Conservation (phyloP, 2,113 vertebrate species). For the Nesoenas mayeri region DNA sequence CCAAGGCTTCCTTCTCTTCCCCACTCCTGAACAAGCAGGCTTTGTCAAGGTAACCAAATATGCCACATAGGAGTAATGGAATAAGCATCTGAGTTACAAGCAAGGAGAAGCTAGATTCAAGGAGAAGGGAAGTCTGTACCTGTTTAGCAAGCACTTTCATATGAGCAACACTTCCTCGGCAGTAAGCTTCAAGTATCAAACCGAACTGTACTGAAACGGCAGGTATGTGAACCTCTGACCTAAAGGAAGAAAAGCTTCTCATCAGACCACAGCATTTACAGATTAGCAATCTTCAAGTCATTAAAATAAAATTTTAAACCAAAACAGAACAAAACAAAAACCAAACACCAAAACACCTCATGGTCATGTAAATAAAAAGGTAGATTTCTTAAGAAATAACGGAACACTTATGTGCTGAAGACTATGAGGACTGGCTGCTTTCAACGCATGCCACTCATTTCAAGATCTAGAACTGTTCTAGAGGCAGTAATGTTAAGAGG, state of each 20-base stretch:
- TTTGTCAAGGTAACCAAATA: neutral
- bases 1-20: neutral
- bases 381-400: neutral
- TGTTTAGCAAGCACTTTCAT: slow-evolving; percentile 98
- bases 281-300: neutral
- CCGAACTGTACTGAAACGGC: slow-evolving; percentile 91
- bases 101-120: neutral
- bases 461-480: neutral
- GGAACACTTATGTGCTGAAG: neutral
- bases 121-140: slow-evolving; percentile 65
- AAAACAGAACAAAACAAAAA: neutral
- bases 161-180: slow-evolving; percentile 91
- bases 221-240: slow-evolving; percentile 96
- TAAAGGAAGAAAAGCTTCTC: slow-evolving; percentile 47
- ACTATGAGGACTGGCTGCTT: fast-evolving
- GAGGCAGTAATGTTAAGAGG: neutral
- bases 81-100: neutral
- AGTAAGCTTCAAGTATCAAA: slow-evolving; percentile 95
- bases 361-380: fast-evolving
- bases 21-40: fast-evolving
- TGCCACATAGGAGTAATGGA: neutral
- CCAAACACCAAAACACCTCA: neutral
- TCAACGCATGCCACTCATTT: too few relatives aligned
- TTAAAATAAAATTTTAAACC: too few relatives aligned
- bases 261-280: neutral